These are phyloP conservation scores for Chanos chanos DNA, from an alignment of 2,797 vertebrate genomes.

Conservation along the genomic window DNA sequence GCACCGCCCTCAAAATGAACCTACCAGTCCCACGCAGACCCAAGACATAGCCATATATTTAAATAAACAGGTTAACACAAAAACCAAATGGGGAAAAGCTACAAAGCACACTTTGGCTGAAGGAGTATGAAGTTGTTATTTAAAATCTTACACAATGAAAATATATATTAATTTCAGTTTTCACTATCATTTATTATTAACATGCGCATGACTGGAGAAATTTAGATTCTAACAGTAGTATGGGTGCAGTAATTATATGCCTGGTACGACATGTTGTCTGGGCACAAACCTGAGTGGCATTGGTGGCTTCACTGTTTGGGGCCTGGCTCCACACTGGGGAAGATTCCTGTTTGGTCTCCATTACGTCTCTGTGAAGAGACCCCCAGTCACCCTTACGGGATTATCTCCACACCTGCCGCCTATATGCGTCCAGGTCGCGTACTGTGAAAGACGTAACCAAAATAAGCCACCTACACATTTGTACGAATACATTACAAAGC, in stretches of 20 bases:
- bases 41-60: background rate
- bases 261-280: too few relatives aligned
- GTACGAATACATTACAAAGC: background rate
- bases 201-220: too few relatives aligned
- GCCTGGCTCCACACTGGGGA: constrained; percentile 72
- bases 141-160: too few relatives aligned
- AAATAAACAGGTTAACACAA: background rate
- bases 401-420: constrained; percentile 39
- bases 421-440: background rate
- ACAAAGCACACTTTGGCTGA: background rate
- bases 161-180: too few relatives aligned
- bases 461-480: background rate
- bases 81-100: background rate
- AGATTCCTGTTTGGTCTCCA: constrained; percentile 76
- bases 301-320: constrained; percentile 56
- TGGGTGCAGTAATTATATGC: too few relatives aligned
- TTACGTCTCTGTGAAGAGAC: constrained; percentile 52
- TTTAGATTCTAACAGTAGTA: too few relatives aligned
- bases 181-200: too few relatives aligned
- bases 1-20: constrained; percentile 89
- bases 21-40: constrained; percentile 57
- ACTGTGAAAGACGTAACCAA: background rate
- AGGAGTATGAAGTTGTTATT: too few relatives aligned
- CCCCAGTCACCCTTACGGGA: constrained; percentile 38
- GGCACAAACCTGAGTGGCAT: constrained; percentile 64